phyloP scores from a whole-genome alignment of 35 echinoderm and acorn worm species.

The Apostichopus californicus region DNA sequence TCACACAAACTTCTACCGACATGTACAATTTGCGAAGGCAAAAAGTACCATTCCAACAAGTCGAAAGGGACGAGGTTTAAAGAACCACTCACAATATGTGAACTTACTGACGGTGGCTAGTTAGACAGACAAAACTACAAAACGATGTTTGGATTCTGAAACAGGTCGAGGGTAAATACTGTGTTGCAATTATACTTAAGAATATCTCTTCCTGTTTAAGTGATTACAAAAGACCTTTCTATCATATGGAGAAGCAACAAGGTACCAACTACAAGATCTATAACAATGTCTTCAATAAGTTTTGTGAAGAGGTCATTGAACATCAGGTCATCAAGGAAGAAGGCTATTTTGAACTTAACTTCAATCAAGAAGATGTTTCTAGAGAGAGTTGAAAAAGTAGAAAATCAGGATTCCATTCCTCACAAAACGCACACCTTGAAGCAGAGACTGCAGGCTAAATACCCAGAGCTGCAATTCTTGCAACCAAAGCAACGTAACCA shows the following conservation, averaged over 20 bases:
- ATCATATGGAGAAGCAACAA: background rate
- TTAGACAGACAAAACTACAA: background rate
- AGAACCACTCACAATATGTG: background rate
- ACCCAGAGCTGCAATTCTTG: conserved; percentile 31
- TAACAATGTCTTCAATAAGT: background rate
- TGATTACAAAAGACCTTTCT: background rate
- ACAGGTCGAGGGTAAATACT: background rate
- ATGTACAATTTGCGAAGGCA: background rate
- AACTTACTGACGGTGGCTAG: background rate
- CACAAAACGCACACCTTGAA: conserved; percentile 25
- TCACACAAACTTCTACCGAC: background rate
- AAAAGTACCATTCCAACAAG: background rate
- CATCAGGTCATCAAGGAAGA: background rate
- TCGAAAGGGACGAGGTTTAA: background rate
- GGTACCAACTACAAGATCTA: background rate
- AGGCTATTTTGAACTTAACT: background rate
- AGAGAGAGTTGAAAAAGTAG: background rate
- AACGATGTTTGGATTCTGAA: background rate
- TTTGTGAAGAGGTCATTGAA: conserved; percentile 20
- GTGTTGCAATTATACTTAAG: background rate
- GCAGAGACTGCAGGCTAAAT: background rate
- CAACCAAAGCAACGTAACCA: background rate
- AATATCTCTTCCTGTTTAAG: background rate
- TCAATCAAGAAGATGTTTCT: background rate
- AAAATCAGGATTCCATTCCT: background rate